phyloP scores from a whole-genome alignment of 2,113 vertebrate species.

The Ophiodon elongatus region DNA sequence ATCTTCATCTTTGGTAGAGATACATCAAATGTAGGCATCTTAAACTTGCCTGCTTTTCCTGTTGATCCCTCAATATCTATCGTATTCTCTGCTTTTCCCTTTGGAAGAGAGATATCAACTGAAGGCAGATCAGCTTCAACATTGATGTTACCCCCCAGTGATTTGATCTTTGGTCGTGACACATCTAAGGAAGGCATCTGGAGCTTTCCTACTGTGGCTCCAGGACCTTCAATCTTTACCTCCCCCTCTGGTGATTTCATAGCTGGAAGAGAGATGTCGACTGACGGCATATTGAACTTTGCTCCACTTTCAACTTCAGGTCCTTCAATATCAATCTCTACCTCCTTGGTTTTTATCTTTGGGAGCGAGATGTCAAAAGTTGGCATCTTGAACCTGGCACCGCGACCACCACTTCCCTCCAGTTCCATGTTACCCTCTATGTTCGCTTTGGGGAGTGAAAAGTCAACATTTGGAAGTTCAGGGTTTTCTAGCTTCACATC shows the following conservation, averaged over 20 bases:
- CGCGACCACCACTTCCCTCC: slow-evolving; percentile 7
- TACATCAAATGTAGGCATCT: slow-evolving; percentile 57
- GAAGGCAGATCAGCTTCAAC: slow-evolving; percentile 52
- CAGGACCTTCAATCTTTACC: slow-evolving; percentile 43
- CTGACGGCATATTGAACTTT: slow-evolving; percentile 72
- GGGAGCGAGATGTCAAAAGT: slow-evolving; percentile 47
- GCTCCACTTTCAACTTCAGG: slow-evolving; percentile 40
- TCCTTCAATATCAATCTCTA: slow-evolving; percentile 35
- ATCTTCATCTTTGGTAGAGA: slow-evolving; percentile 65
- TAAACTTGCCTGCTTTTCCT: slow-evolving; percentile 62
- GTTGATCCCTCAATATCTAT: slow-evolving; percentile 40
- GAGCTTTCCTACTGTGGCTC: slow-evolving; percentile 55
- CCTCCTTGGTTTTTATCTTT: slow-evolving; percentile 40
- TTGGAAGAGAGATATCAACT: slow-evolving; percentile 72
- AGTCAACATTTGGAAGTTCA: slow-evolving; percentile 66
- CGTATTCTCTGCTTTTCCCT: slow-evolving; percentile 54
- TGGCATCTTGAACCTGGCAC: slow-evolving; percentile 50
- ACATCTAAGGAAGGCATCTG: slow-evolving; percentile 75
- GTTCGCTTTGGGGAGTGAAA: slow-evolving; percentile 72
- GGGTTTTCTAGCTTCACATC: slow-evolving; percentile 41
- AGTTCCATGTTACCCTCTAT: slow-evolving; percentile 40
- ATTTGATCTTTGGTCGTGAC: slow-evolving; percentile 67
- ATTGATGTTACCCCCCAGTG: slow-evolving; percentile 14
- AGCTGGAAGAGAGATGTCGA: slow-evolving; percentile 70
- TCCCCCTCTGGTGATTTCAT: slow-evolving; percentile 46